These are phyloP conservation scores for Phthorimaea operculella DNA, from an alignment of 1,140 invertebrate species.

Conservation along the genomic window DNA sequence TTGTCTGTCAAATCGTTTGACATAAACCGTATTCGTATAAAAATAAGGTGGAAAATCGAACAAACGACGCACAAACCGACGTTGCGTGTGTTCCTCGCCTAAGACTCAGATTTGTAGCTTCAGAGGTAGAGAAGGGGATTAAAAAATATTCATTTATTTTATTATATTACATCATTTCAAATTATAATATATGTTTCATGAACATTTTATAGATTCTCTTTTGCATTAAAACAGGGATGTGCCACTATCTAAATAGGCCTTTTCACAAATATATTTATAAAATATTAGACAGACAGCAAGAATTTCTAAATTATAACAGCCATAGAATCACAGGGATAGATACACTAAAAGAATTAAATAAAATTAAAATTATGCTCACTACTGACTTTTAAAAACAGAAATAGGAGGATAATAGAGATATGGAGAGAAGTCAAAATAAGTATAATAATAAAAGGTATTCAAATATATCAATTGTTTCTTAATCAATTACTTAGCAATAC, in stretches of 20 bases:
- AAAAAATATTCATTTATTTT: no score
- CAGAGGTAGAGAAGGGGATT: no score
- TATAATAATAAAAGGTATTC: not conserved
- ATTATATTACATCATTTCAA: not conserved
- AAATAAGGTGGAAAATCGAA: no score
- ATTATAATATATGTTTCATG: not conserved
- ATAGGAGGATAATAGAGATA: no score
- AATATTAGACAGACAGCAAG: not conserved
- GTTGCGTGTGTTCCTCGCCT: no score
- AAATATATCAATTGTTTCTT: not conserved
- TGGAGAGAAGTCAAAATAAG: no score
- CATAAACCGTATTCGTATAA: no score
- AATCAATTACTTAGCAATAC: constrained; percentile 3
- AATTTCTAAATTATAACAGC: constrained; percentile 1
- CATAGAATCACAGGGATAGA: constrained; percentile 7
- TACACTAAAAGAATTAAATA: not conserved
- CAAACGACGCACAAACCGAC: no score
- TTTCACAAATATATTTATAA: not conserved
- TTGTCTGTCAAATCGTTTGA: no score
- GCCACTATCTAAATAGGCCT: constrained; percentile 11
- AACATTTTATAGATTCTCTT: not conserved
- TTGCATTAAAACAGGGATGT: not conserved
- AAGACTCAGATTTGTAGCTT: no score
- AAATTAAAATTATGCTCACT: not conserved
- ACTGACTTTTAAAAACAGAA: no score